A percentile compares a stretch with the other conserved stretches of the same genome.
phyloP scores from a whole-genome alignment of 2,797 vertebrate genomes.

The Morelia viridis region DNA sequence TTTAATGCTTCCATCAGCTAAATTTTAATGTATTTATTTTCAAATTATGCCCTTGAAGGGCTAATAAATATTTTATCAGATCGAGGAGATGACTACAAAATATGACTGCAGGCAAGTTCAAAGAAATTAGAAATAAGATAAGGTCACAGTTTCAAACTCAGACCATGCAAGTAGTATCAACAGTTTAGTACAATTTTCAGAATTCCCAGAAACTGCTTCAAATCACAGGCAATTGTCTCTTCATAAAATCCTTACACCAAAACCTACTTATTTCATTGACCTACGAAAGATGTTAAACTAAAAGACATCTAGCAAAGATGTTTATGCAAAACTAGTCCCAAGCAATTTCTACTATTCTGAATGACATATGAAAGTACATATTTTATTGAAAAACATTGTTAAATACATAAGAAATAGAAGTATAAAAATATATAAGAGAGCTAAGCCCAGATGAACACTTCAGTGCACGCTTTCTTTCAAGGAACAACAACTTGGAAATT shows the following conservation, averaged over 20 bases:
- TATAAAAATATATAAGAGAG: neutral
- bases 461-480: neutral
- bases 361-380: neutral
- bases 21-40: constrained; percentile 19
- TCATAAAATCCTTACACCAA: neutral
- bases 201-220: constrained; percentile 26
- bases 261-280: neutral
- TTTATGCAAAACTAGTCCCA: neutral
- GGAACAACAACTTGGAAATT: neutral
- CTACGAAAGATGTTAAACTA: neutral
- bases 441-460: neutral
- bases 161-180: constrained; percentile 44
- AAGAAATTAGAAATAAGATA: constrained; percentile 38
- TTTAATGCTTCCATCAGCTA: constrained; percentile 8
- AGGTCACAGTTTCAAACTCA: constrained; percentile 47
- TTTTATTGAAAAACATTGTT: neutral
- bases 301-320: neutral
- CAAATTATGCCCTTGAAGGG: constrained; percentile 11
- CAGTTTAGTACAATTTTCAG: constrained; percentile 35
- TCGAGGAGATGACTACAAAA: constrained; percentile 1
- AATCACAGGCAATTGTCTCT: neutral
- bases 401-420: neutral
- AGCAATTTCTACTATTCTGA: neutral
- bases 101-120: constrained; percentile 1
- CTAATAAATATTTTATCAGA: constrained; percentile 24